Percentiles rank a stretch among this genome's conserved stretches.
These are phyloP conservation scores for Sinotaia quadrata DNA, from an alignment of 2,888 invertebrate species.

Conservation along the genomic window DNA sequence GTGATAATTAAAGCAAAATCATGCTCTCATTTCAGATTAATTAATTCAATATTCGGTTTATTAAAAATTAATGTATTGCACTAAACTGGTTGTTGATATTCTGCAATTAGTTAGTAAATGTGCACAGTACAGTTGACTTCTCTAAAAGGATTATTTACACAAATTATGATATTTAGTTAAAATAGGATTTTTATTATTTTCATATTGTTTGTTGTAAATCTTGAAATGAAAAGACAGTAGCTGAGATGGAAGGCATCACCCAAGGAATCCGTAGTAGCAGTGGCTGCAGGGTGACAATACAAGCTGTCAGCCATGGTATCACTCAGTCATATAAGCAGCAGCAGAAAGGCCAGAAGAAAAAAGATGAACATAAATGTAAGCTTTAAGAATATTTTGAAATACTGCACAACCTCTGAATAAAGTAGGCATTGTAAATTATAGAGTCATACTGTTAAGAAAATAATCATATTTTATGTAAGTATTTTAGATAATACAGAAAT, in stretches of 20 bases:
- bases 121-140: neutral
- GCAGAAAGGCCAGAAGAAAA: neutral
- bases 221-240: slow-evolving; percentile 63
- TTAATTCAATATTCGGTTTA: too few species aligned
- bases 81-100: too few species aligned
- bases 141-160: neutral
- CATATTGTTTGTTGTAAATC: neutral
- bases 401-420: neutral
- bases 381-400: neutral
- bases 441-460: neutral
- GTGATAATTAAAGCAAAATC: too few species aligned
- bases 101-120: too few species aligned
- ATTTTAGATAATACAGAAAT: too few species aligned
- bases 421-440: neutral
- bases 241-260: slow-evolving; percentile 70
- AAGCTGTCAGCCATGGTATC: slow-evolving; percentile 28
- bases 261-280: slow-evolving; percentile 63
- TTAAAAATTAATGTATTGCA: too few species aligned
- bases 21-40: too few species aligned
- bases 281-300: slow-evolving; percentile 51
- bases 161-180: neutral
- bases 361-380: slow-evolving; percentile 30
- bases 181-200: neutral
- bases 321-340: neutral
- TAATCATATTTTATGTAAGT: too few species aligned